Conservation (phyloP, 2,113 vertebrate genomes). For the Gyps fulvus region DNA sequence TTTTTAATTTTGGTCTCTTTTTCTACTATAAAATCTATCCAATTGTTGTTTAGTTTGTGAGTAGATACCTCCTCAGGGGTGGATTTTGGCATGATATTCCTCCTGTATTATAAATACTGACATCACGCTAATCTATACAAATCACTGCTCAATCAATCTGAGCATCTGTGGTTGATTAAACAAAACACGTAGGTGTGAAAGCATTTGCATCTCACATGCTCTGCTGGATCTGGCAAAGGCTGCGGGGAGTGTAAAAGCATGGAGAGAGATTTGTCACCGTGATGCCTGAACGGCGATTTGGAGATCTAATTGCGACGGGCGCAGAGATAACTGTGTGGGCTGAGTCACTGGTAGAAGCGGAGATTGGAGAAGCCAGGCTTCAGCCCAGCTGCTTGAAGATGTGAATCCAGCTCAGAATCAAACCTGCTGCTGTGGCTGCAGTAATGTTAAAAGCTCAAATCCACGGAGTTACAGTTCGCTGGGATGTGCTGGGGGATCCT, state of each 20-base stretch:
- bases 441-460: neutral
- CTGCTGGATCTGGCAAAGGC: constrained; percentile 33
- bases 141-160: constrained; percentile 56
- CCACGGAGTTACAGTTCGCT: fast-evolving
- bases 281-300: neutral
- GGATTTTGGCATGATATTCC: constrained; percentile 19
- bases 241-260: constrained; percentile 2
- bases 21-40: neutral
- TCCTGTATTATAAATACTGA: constrained; percentile 42
- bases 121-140: constrained; percentile 49
- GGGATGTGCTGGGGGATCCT: neutral
- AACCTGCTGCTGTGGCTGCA: neutral
- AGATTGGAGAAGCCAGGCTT: neutral
- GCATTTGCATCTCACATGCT: constrained; percentile 33
- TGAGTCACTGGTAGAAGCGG: neutral
- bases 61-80: neutral
- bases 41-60: neutral
- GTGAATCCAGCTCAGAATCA: neutral
- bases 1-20: neutral
- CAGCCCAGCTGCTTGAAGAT: neutral
- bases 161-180: constrained; percentile 63
- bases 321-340: neutral
- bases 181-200: constrained; percentile 60
- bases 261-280: neutral
- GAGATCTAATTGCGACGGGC: neutral